phyloP scores from a whole-genome alignment of 2,113 vertebrate genomes.

The Larimichthys polyactis region DNA sequence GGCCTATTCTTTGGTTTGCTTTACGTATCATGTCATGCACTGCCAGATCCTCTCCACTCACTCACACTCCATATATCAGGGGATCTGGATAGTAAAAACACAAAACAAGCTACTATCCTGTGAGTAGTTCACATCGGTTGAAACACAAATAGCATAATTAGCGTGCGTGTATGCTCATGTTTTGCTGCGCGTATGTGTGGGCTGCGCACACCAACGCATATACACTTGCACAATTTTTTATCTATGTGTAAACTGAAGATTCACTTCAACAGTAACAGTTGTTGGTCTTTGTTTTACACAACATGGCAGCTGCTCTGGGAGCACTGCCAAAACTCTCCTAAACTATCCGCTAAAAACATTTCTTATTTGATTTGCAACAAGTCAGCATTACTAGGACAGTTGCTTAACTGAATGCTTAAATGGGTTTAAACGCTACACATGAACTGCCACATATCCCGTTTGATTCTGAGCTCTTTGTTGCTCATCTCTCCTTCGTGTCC shows the following conservation, averaged over 20 bases:
- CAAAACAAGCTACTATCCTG: constrained; percentile 1
- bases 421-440: neutral
- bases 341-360: neutral
- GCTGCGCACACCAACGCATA: neutral
- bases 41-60: constrained; percentile 44
- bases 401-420: neutral
- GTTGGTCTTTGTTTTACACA: constrained; percentile 19
- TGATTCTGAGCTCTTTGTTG: neutral
- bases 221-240: neutral
- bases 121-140: neutral
- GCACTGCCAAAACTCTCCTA: constrained; percentile 16
- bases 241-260: neutral
- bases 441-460: neutral
- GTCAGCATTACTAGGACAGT: neutral
- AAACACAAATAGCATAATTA: neutral
- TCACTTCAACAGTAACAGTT: neutral
- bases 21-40: constrained; percentile 25
- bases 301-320: constrained; percentile 41
- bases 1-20: constrained; percentile 43
- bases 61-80: constrained; percentile 38
- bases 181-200: neutral
- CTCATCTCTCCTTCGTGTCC: neutral
- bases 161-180: neutral
- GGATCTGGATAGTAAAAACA: neutral
- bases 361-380: constrained; percentile 8